phyloP scores from a whole-genome alignment of 2,113 vertebrate genomes.

The Myrmecobius fasciatus region DNA sequence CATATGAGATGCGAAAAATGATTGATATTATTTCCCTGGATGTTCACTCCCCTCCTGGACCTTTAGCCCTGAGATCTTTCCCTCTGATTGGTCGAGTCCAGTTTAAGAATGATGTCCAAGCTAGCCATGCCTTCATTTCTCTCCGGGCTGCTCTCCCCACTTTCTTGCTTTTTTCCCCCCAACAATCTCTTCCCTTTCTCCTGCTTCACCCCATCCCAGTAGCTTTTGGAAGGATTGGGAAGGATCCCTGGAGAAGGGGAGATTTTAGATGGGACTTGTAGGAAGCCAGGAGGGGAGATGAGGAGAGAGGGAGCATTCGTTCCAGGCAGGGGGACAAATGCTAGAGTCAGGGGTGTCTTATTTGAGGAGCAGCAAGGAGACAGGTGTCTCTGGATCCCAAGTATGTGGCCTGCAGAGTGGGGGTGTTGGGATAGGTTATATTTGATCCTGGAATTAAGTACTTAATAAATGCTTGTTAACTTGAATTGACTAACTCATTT shows the following conservation, averaged over 20 bases:
- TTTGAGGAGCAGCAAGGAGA: neutral
- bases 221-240: neutral
- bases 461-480: neutral
- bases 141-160: neutral
- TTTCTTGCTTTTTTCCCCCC: neutral
- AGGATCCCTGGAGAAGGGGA: neutral
- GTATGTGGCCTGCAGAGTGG: neutral
- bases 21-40: neutral
- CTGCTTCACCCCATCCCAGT: neutral
- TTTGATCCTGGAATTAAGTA: neutral
- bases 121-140: neutral
- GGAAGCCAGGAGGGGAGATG: neutral
- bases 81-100: neutral
- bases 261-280: neutral
- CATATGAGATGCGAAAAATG: neutral
- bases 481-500: neutral
- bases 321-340: neutral
- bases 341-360: neutral
- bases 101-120: neutral
- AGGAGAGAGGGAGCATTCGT: neutral
- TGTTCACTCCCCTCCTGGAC: neutral
- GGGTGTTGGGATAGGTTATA: neutral
- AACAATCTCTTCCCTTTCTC: neutral
- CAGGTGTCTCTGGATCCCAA: neutral
- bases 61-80: neutral